Conservation (phyloP, 2,797 vertebrate species). For the Lagodon rhomboides region DNA sequence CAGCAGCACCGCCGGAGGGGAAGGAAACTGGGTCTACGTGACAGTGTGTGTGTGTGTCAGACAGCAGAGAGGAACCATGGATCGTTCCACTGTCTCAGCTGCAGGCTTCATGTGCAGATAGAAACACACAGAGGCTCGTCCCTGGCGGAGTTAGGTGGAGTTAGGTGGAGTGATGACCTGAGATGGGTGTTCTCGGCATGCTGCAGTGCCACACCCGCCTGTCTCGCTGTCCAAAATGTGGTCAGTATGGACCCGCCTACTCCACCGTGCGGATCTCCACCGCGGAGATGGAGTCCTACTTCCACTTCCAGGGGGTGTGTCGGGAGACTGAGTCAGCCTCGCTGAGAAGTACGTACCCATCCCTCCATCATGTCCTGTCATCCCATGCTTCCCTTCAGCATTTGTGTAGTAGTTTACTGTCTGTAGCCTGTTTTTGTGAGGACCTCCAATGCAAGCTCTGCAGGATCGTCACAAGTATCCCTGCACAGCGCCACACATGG, state of each 20-base stretch:
- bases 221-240: conserved; percentile 80
- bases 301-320: conserved; percentile 88
- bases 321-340: conserved; percentile 75
- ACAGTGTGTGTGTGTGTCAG: conserved; percentile 6
- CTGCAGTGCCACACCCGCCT: conserved; percentile 66
- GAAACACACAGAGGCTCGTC: not conserved
- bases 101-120: conserved; percentile 4
- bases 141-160: not conserved
- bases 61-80: conserved; percentile 19
- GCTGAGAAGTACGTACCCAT: conserved; percentile 79
- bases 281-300: conserved; percentile 92
- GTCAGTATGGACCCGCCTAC: conserved; percentile 77
- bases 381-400: not conserved
- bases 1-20: not conserved
- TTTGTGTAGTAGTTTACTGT: not conserved
- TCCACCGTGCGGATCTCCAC: conserved; percentile 88
- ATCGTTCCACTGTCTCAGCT: conserved; percentile 14
- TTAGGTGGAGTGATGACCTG: not conserved
- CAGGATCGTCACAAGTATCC: not conserved
- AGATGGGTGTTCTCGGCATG: conserved; percentile 40
- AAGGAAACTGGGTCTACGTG: not conserved
- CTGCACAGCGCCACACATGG: not conserved
- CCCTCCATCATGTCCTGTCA: not conserved
- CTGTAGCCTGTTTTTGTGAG: not conserved
- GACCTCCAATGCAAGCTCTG: not conserved